Evolutionary conservation across 2,888 invertebrate genomes (phyloP).

Genomic region (Pterostichus niger): DNA sequence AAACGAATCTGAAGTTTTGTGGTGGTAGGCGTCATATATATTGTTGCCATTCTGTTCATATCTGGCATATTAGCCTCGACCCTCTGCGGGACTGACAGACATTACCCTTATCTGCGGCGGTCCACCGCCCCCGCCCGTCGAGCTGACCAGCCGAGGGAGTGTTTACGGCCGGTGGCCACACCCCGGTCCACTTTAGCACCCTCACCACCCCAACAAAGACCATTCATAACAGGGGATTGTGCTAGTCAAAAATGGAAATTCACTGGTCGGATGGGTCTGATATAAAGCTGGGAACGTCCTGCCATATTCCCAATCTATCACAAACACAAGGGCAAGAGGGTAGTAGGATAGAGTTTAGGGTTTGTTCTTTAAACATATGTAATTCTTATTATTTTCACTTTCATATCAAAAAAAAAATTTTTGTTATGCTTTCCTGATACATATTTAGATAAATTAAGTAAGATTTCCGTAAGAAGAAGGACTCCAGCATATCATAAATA

Average conservation of each 20-base stretch:
- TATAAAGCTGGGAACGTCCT: conserved; percentile 23
- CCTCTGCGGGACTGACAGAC: conserved; percentile 56
- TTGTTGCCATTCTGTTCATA: conserved; percentile 48
- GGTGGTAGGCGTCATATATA: too few relatives aligned
- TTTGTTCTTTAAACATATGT: too few relatives aligned
- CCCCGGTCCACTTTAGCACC: conserved; percentile 73
- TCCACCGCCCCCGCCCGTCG: conserved; percentile 69
- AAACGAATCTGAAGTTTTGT: too few relatives aligned
- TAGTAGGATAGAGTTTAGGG: too few relatives aligned
- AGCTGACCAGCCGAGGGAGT: conserved; percentile 73
- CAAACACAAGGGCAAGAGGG: too few relatives aligned
- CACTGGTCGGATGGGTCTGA: conserved; percentile 65
- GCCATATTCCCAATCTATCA: not conserved
- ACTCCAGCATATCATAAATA: too few relatives aligned
- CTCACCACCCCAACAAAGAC: conserved; percentile 66
- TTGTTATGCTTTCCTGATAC: too few relatives aligned
- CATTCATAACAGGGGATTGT: conserved; percentile 76
- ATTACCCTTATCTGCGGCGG: conserved; percentile 64
- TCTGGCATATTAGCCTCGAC: conserved; percentile 52
- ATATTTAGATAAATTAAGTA: too few relatives aligned
- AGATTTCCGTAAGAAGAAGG: too few relatives aligned
- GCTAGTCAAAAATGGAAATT: conserved; percentile 77
- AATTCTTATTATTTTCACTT: too few relatives aligned
- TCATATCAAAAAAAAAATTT: too few relatives aligned
- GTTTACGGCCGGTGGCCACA: conserved; percentile 74